Conservation (phyloP, 2,888 invertebrate species). For the Pogonocherus hispidulus region DNA sequence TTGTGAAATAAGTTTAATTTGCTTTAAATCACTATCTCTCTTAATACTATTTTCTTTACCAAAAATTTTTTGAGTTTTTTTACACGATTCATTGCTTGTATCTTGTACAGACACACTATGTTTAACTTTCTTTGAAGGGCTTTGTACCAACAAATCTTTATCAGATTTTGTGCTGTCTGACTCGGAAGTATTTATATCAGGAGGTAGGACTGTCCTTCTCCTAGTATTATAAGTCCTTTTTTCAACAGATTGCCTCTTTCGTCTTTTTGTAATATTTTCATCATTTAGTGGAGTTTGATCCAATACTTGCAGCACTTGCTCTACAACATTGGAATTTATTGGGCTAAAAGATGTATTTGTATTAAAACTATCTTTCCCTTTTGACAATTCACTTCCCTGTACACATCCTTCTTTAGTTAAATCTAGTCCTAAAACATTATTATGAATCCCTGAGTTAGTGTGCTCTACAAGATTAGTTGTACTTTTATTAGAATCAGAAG, state of each 20-base stretch:
- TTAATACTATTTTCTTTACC: neutral
- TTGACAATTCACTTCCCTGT: neutral
- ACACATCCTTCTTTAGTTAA: neutral
- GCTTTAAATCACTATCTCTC: neutral
- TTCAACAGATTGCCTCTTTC: constrained; percentile 7
- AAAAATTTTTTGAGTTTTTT: neutral
- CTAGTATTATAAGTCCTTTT: neutral
- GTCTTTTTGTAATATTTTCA: constrained; percentile 25
- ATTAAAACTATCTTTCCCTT: constrained; percentile 21
- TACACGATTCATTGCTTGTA: neutral
- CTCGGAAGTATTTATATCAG: neutral
- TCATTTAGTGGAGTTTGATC: constrained; percentile 8
- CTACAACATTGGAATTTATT: constrained; percentile 24
- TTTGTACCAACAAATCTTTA: neutral
- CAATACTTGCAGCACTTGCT: constrained; percentile 24
- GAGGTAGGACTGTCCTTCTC: neutral
- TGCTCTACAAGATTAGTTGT: neutral
- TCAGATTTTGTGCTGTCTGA: constrained; percentile 7
- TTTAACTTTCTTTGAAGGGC: constrained; percentile 9
- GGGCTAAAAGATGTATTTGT: constrained; percentile 36
- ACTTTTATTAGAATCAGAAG: constrained; percentile 11
- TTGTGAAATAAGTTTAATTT: neutral
- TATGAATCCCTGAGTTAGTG: neutral
- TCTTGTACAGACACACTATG: neutral
- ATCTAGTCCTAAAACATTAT: neutral